These are phyloP conservation scores for Alethe castanea DNA, from an alignment of 2,113 vertebrate genomes.

Conservation along the genomic window DNA sequence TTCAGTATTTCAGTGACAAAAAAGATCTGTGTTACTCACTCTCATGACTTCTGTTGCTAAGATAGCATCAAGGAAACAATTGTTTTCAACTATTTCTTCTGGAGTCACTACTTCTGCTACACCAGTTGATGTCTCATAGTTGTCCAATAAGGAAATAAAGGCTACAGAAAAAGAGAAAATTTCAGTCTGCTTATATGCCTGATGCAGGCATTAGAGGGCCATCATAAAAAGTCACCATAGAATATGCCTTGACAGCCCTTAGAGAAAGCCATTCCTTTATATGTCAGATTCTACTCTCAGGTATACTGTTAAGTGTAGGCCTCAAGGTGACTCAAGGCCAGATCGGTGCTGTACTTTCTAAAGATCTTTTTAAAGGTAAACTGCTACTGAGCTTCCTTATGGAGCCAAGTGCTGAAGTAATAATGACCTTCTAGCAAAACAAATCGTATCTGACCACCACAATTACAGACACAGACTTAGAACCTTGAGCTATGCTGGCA, in stretches of 20 bases:
- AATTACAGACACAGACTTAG: background rate
- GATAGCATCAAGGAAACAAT: constrained; percentile 77
- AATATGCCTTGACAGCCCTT: background rate
- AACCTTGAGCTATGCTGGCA: background rate
- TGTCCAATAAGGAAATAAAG: constrained; percentile 81
- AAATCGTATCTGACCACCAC: background rate
- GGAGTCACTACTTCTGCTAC: constrained; percentile 75
- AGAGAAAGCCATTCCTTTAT: background rate
- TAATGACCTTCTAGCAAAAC: background rate
- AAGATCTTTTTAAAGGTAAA: background rate
- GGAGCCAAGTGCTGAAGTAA: background rate
- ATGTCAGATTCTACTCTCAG: background rate
- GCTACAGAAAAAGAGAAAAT: constrained; percentile 60
- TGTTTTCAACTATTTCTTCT: constrained; percentile 76
- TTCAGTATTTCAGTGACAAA: background rate
- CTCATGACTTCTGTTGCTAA: constrained; percentile 82
- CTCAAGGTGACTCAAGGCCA: background rate
- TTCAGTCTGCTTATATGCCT: background rate
- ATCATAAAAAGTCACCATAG: background rate
- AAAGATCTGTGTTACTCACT: constrained; percentile 52
- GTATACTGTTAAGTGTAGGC: background rate
- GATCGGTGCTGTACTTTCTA: background rate
- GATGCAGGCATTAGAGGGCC: background rate
- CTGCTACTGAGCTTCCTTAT: background rate
- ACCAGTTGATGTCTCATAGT: constrained; percentile 79